These are phyloP conservation scores for Dendrophyllia cribrosa DNA, from an alignment of 64 coral and sea anemone species.

Conservation along the genomic window DNA sequence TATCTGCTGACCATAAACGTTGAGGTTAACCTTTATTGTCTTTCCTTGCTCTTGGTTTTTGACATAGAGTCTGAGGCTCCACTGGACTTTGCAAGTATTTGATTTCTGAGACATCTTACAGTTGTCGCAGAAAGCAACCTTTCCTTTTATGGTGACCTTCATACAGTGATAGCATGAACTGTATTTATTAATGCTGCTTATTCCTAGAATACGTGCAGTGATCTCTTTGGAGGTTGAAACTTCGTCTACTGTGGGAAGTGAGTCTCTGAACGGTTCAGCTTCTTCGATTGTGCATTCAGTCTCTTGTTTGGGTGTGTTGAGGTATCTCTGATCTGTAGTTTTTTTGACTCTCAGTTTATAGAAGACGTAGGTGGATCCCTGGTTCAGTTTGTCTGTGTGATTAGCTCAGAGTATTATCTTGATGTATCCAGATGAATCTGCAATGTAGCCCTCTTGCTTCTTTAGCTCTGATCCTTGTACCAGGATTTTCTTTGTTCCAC, in stretches of 20 bases:
- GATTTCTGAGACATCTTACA: conserved; percentile 72
- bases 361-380: conserved; percentile 72
- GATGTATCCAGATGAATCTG: too few species aligned
- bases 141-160: conserved; percentile 75
- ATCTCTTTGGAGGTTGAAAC: conserved; percentile 57
- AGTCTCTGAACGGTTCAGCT: conserved; percentile 51
- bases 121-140: conserved; percentile 51
- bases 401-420: too few species aligned
- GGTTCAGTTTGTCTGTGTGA: not conserved
- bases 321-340: conserved; percentile 74
- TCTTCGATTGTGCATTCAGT: conserved; percentile 65
- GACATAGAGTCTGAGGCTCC: conserved; percentile 58
- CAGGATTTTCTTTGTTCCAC: too few species aligned
- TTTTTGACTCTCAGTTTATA: conserved; percentile 74
- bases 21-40: conserved; percentile 31
- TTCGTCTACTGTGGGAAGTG: conserved; percentile 43
- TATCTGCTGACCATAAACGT: conserved; percentile 13
- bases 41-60: not conserved
- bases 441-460: too few species aligned
- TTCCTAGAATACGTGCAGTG: conserved; percentile 56
- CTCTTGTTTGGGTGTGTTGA: conserved; percentile 86
- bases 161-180: conserved; percentile 48
- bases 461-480: too few species aligned
- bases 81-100: conserved; percentile 31
- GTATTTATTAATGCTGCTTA: conserved; percentile 10